A percentile compares a stretch with the other conserved stretches of the same genome.
These are phyloP conservation scores for Trissolcus brochymenae DNA, from an alignment of 2,888 invertebrate species.

Conservation along the genomic window DNA sequence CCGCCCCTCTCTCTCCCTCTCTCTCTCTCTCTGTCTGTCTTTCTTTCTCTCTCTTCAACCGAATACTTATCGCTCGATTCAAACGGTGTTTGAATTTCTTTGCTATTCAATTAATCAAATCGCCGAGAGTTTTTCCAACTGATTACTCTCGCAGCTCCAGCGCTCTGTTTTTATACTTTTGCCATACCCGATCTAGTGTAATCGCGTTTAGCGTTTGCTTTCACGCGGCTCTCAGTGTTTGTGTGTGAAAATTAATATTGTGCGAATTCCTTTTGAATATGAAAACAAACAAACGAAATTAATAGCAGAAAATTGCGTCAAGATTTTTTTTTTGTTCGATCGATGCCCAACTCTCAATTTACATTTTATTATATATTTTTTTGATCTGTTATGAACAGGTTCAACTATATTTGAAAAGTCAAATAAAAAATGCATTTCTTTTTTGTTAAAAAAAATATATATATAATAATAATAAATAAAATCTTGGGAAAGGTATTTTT, in stretches of 20 bases:
- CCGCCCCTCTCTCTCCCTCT: too few species aligned
- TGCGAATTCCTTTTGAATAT: too few species aligned
- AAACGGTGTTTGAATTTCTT: constrained; percentile 12
- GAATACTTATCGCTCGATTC: constrained; percentile 14
- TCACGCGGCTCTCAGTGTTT: too few species aligned
- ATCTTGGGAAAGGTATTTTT: too few species aligned
- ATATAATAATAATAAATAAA: too few species aligned
- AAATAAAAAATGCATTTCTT: too few species aligned
- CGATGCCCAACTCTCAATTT: neutral
- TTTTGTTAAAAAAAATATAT: too few species aligned
- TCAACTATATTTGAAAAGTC: neutral
- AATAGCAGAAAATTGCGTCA: too few species aligned
- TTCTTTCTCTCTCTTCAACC: neutral
- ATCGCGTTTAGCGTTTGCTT: too few species aligned
- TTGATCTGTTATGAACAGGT: constrained; percentile 8
- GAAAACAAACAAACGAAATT: too few species aligned
- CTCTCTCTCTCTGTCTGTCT: too few species aligned
- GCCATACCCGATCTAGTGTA: neutral
- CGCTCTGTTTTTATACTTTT: neutral
- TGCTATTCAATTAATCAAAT: constrained; percentile 13
- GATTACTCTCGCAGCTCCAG: neutral
- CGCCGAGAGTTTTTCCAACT: neutral
- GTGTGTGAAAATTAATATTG: too few species aligned
- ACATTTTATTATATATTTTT: constrained; percentile 9
- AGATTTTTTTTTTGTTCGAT: neutral